Percentiles rank a stretch among this genome's conserved stretches.
These are phyloP conservation scores for Girardinichthys multiradiatus DNA, from an alignment of 2,113 vertebrate species.

Conservation along the genomic window DNA sequence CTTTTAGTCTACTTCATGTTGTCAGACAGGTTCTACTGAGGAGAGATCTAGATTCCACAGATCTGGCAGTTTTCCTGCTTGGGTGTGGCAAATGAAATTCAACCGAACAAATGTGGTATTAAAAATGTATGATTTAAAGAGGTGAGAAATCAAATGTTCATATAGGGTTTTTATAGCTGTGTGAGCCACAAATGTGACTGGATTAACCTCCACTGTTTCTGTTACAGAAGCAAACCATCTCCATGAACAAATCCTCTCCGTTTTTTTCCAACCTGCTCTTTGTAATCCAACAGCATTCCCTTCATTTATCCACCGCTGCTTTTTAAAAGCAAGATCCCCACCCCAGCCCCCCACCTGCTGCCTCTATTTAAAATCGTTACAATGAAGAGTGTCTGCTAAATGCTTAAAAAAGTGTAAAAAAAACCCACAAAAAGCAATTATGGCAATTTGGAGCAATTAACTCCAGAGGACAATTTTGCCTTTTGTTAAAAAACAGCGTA, in stretches of 20 bases:
- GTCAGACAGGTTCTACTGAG: too few relatives aligned
- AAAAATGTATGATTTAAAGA: too few relatives aligned
- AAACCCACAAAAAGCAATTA: slow-evolving; percentile 41
- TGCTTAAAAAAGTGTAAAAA: slow-evolving; percentile 27
- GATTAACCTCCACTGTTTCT: background rate
- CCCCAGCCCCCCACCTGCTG: background rate
- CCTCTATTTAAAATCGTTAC: slow-evolving; percentile 18
- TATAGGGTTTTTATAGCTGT: background rate
- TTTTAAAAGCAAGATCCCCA: background rate
- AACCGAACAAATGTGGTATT: too few relatives aligned
- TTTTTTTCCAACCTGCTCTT: background rate
- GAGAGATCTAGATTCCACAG: too few relatives aligned
- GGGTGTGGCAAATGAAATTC: too few relatives aligned
- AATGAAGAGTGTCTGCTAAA: slow-evolving; percentile 31
- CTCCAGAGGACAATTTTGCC: slow-evolving; percentile 43
- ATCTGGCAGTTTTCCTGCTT: too few relatives aligned
- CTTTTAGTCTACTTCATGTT: too few relatives aligned
- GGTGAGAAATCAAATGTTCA: too few relatives aligned
- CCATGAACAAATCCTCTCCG: background rate
- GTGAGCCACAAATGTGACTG: background rate
- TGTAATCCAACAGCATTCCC: background rate
- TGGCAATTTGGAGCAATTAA: slow-evolving; percentile 59
- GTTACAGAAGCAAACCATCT: background rate
- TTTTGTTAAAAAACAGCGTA: slow-evolving; percentile 52
- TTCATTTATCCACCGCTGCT: slow-evolving; percentile 14